Percentiles rank a stretch among this genome's conserved stretches.
These are phyloP conservation scores for Carduelis carduelis DNA, from an alignment of 2,797 vertebrate genomes.

Conservation along the genomic window DNA sequence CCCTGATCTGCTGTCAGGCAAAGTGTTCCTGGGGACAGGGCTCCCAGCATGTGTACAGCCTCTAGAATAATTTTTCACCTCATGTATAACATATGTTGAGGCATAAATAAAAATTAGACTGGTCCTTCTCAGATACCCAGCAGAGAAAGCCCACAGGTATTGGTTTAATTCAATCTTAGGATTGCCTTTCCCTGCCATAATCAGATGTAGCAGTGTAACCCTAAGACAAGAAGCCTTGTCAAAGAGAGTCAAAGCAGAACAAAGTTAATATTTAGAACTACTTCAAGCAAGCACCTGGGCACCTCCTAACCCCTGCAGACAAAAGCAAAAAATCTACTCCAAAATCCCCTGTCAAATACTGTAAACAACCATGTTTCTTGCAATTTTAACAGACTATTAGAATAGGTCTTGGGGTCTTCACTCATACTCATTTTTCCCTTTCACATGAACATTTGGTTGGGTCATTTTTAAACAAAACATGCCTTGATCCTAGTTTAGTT, in stretches of 20 bases:
- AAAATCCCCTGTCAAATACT: slow-evolving; percentile 1
- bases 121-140: neutral
- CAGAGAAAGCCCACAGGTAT: neutral
- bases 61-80: neutral
- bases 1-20: neutral
- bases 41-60: neutral
- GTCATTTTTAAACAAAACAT: neutral
- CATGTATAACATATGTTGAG: neutral
- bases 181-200: neutral
- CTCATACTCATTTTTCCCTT: neutral
- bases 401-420: neutral
- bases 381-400: neutral
- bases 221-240: neutral
- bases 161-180: neutral
- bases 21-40: neutral
- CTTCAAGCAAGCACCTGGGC: neutral
- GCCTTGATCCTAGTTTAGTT: neutral
- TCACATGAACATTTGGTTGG: neutral
- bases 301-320: neutral
- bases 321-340: slow-evolving; percentile 8
- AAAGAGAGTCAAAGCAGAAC: neutral
- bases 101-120: neutral
- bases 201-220: neutral
- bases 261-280: slow-evolving; percentile 27
- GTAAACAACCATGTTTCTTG: neutral